Base-by-base conservation (phyloP, 2,797 vertebrate genomes). In the Aulostomus chinensis region DNA sequence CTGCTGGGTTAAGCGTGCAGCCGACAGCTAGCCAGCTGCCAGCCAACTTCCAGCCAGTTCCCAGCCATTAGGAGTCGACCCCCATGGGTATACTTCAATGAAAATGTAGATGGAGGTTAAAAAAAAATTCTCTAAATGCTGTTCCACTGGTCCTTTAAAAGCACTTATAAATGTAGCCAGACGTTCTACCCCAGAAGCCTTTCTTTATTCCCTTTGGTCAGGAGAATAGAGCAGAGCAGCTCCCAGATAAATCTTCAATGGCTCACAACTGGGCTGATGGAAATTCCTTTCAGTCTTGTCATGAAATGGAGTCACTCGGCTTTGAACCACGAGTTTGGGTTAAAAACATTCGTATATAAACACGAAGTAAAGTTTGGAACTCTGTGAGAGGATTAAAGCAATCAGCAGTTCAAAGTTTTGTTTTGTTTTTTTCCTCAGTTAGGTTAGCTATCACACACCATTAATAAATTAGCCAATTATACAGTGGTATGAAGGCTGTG, bases 381-480 rank as follows among this genome's bases (percentile, higher is more conserved):
- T 51, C 32, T 42, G 22, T 32, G 38, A 58, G 40, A 50, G 40
- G 51, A 68, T 73, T 65, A 56, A 68, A 68, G 43, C 32, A 57
- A 68, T 66, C 38, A 57, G 60, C 38, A 65, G 24, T 14, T 28
- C 25, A 34, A 33, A 45, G 18, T 61, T 58, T 58, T 62, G 4
- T 12, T 4, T 4, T 10, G 4, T 10, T 4, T 21, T 42, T 48
- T 28, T 34, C 5, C 21, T 32, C 25, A 36, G 43, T 51, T 58
- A 45, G 34, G 41, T 60, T 25, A 18, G 51, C 50, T 71, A 59
- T 72, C 64, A 56, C 58, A 47, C 49, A 59, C 38, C 22, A 64
- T 49, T 58, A 49, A 80, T 73, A 78, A 68, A 76, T 80, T 45
- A 68, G 53, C 58, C 35, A 76, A 80, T 81, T 77, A 63, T 32